Conservation (phyloP, 2,113 vertebrate genomes). For the Chaenogobius annularis region DNA sequence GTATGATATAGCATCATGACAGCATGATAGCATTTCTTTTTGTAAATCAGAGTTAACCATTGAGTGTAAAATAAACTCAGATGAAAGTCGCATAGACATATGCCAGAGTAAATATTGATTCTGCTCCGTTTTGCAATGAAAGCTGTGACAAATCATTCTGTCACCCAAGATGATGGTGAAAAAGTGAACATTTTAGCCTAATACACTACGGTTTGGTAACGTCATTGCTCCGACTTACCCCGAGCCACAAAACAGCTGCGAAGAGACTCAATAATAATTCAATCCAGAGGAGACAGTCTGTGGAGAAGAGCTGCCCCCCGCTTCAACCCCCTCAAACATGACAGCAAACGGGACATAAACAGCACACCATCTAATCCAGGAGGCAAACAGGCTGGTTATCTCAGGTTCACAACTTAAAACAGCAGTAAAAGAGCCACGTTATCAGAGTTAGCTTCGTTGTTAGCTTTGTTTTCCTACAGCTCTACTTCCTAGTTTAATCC, state of each 20-base stretch:
- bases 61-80: background rate
- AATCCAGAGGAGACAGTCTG: slow-evolving; percentile 34
- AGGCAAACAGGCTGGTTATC: background rate
- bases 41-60: background rate
- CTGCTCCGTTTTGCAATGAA: background rate
- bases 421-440: background rate
- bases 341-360: slow-evolving; percentile 4
- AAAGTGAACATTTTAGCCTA: background rate
- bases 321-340: slow-evolving; percentile 34
- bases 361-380: background rate
- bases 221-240: slow-evolving; percentile 23
- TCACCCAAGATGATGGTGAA: background rate
- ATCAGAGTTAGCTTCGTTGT: slow-evolving; percentile 41
- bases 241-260: slow-evolving; percentile 35
- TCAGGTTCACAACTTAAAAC: background rate
- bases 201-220: background rate
- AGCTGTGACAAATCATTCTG: background rate
- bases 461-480: slow-evolving; percentile 18
- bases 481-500: slow-evolving; percentile 49
- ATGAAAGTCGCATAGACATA: background rate
- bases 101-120: background rate
- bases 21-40: background rate
- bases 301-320: slow-evolving; percentile 43
- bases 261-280: slow-evolving; percentile 51
- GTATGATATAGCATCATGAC: background rate